These are phyloP conservation scores for Kradibia gibbosae DNA, from an alignment of 1,140 invertebrate genomes.

Conservation along the genomic window DNA sequence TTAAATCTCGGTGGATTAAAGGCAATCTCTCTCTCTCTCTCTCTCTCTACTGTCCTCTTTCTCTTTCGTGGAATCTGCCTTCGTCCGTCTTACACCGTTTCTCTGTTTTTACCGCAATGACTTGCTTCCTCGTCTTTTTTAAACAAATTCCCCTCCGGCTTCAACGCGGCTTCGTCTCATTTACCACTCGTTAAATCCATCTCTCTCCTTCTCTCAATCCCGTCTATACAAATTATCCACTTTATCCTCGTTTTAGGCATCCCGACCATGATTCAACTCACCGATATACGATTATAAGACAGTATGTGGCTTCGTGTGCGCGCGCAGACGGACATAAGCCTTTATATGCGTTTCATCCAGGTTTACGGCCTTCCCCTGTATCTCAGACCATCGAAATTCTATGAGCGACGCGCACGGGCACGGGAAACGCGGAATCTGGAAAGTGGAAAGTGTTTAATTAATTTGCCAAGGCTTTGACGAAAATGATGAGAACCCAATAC, in stretches of 20 bases:
- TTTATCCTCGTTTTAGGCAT: conserved; percentile 15
- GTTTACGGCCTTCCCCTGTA: conserved; percentile 44
- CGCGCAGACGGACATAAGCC: not conserved
- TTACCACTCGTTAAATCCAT: not conserved
- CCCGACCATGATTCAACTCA: conserved; percentile 34
- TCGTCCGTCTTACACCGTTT: not conserved
- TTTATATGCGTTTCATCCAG: not conserved
- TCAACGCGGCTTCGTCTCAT: conserved; percentile 17
- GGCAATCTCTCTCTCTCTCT: conserved; percentile 59
- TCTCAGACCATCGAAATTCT: conserved; percentile 26
- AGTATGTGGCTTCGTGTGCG: not conserved
- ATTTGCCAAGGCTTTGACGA: conserved; percentile 45
- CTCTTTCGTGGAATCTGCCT: conserved; percentile 51
- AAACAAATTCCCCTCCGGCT: conserved; percentile 28
- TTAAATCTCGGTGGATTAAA: conserved; percentile 71
- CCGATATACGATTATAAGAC: not conserved
- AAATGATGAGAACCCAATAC: conserved; percentile 44
- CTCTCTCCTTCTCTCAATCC: conserved; percentile 22
- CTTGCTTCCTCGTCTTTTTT: conserved; percentile 45
- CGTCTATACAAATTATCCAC: conserved; percentile 36
- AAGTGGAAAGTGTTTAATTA: conserved; percentile 46
- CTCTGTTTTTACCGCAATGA: conserved; percentile 44
- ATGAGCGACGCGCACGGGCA: not conserved
- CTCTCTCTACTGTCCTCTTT: conserved; percentile 30
- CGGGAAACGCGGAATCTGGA: conserved; percentile 19